Percentiles rank a stretch among this genome's conserved stretches.
Evolutionary conservation across 2,113 vertebrate species (phyloP).

Genomic region (Sinocyclocheilus grahami): DNA sequence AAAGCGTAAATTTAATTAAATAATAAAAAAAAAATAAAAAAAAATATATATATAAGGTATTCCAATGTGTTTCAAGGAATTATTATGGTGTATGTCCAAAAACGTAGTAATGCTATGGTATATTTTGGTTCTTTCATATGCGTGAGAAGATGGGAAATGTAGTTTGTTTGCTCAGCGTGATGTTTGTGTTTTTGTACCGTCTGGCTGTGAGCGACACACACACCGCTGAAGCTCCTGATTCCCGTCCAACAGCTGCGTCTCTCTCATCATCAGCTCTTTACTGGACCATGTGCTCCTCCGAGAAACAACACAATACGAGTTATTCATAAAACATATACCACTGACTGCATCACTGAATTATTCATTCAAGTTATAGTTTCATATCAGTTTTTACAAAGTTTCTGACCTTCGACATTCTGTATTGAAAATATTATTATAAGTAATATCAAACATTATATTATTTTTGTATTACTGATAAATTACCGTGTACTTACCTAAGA

Average conservation of each 20-base stretch:
- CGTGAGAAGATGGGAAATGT: background rate
- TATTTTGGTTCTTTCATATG: background rate
- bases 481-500: background rate
- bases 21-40: no score
- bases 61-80: no score
- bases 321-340: background rate
- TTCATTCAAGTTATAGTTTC: background rate
- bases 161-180: background rate
- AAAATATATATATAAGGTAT: no score
- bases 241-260: constrained; percentile 10
- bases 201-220: constrained; percentile 11
- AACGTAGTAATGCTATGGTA: background rate
- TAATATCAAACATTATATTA: no score
- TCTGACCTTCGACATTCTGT: no score
- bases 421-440: no score
- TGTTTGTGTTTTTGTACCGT: constrained; percentile 19
- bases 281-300: background rate
- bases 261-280: background rate
- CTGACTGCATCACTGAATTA: background rate
- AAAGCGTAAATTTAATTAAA: no score
- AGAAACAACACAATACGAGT: background rate
- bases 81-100: background rate
- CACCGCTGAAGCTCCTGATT: background rate
- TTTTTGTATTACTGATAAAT: background rate
- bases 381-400: background rate